These are phyloP conservation scores for Hypercompe scribonia DNA, from an alignment of 2,888 invertebrate genomes.

Conservation along the genomic window DNA sequence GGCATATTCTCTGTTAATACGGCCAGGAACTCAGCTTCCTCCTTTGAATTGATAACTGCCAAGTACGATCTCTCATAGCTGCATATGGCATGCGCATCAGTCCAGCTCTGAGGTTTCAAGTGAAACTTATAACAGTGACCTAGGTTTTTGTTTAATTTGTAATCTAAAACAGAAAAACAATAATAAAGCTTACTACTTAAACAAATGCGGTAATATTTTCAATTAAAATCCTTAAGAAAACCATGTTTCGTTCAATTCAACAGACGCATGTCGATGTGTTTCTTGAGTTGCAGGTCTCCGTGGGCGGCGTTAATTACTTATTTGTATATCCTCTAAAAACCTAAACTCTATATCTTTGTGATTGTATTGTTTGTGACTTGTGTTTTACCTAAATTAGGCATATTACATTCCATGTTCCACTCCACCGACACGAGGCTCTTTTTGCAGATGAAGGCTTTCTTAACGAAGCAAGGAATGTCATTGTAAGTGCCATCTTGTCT, in stretches of 20 bases:
- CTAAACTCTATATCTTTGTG: too few species aligned
- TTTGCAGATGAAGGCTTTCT: constrained; percentile 73
- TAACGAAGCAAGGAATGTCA: constrained; percentile 61
- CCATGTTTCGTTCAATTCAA: too few species aligned
- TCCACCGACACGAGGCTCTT: constrained; percentile 62
- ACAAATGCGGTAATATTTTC: too few species aligned
- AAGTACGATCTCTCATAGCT: constrained; percentile 67
- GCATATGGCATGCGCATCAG: constrained; percentile 67
- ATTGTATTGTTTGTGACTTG: background rate
- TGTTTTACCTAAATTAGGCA: constrained; percentile 69
- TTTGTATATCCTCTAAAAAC: too few species aligned
- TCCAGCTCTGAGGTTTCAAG: constrained; percentile 65
- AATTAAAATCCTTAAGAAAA: too few species aligned
- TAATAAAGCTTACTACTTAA: too few species aligned
- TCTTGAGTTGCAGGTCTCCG: too few species aligned
- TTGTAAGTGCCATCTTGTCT: constrained; percentile 56
- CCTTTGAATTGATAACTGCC: constrained; percentile 63
- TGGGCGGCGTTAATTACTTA: too few species aligned
- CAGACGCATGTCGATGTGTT: too few species aligned
- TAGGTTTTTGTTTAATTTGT: constrained; percentile 54
- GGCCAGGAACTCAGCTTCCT: constrained; percentile 36
- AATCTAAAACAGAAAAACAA: constrained; percentile 61
- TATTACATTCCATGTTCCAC: constrained; percentile 70
- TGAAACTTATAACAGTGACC: constrained; percentile 76
- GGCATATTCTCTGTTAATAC: constrained; percentile 18